A percentile compares a stretch with the other conserved stretches of the same genome.
These are phyloP conservation scores for Puma concolor DNA, from an alignment of 2,113 vertebrate genomes.

Conservation along the genomic window DNA sequence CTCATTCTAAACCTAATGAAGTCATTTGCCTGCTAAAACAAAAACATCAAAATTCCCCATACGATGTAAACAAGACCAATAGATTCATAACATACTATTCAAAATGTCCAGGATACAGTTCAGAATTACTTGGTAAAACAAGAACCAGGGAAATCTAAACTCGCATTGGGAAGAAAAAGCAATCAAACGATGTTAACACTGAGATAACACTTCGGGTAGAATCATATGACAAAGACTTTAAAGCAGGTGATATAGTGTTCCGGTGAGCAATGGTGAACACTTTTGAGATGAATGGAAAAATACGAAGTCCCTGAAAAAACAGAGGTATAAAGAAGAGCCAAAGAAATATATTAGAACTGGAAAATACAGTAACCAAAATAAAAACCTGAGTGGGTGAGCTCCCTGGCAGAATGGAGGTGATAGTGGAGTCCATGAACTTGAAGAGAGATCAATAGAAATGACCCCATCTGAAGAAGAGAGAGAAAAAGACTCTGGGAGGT, in stretches of 20 bases:
- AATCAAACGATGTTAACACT: not conserved
- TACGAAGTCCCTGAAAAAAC: not conserved
- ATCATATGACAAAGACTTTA: slow-evolving; percentile 15
- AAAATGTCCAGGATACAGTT: not conserved
- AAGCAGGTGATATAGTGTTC: not conserved
- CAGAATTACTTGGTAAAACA: slow-evolving; percentile 14
- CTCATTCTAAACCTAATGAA: slow-evolving; percentile 30
- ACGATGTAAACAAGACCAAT: not conserved
- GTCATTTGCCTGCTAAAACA: not conserved
- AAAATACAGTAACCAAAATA: not conserved
- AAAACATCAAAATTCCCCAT: not conserved
- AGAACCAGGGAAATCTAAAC: not conserved
- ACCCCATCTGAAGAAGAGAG: not conserved
- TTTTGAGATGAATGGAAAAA: slow-evolving; percentile 32
- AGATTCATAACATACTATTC: not conserved
- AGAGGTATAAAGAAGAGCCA: not conserved
- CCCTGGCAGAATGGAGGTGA: not conserved
- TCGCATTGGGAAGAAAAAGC: not conserved
- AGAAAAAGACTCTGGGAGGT: not conserved
- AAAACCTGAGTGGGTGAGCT: not conserved
- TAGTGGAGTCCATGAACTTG: not conserved
- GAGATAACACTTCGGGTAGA: not conserved
- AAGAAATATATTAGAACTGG: not conserved
- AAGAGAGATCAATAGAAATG: slow-evolving; percentile 21
- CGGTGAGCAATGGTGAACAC: not conserved